These are phyloP conservation scores for Amblyopsis rosae DNA, from an alignment of 2,113 vertebrate genomes.

Conservation along the genomic window DNA sequence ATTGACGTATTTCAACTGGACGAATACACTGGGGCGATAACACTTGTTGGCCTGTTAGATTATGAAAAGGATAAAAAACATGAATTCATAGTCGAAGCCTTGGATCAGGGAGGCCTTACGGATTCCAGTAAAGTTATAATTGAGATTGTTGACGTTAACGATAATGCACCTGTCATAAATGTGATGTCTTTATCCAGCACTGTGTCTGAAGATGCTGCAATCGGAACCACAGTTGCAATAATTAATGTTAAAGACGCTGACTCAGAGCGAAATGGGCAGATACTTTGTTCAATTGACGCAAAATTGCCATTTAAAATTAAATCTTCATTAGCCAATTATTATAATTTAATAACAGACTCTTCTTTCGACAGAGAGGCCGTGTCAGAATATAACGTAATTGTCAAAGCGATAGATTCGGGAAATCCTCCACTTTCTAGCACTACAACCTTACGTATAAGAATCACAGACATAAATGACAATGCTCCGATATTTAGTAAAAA, in stretches of 20 bases:
- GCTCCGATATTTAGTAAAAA: slow-evolving; percentile 32
- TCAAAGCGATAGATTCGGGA: slow-evolving; percentile 45
- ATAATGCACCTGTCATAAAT: no score
- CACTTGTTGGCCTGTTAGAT: no score
- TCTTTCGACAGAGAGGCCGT: slow-evolving; percentile 52
- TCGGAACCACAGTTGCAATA: slow-evolving; percentile 54
- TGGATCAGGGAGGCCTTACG: no score
- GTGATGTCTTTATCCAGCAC: no score
- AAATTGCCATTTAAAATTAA: slow-evolving; percentile 54
- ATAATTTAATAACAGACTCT: slow-evolving; percentile 41
- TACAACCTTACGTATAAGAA: slow-evolving; percentile 37
- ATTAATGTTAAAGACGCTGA: slow-evolving; percentile 64
- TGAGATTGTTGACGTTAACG: no score
- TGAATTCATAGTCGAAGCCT: no score
- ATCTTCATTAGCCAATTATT: slow-evolving; percentile 53
- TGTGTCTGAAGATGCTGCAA: slow-evolving; percentile 44
- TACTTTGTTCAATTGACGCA: slow-evolving; percentile 37
- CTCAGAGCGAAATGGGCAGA: slow-evolving; percentile 55
- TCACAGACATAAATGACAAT: slow-evolving; percentile 54
- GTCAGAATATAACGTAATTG: slow-evolving; percentile 53
- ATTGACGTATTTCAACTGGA: no score
- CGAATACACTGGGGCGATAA: no score
- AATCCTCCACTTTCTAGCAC: slow-evolving; percentile 41
- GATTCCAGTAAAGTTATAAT: no score
- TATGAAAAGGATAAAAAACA: no score